Evolutionary conservation across 2,888 invertebrate species (phyloP).

Genomic region (Aspidiotus rigidus): DNA sequence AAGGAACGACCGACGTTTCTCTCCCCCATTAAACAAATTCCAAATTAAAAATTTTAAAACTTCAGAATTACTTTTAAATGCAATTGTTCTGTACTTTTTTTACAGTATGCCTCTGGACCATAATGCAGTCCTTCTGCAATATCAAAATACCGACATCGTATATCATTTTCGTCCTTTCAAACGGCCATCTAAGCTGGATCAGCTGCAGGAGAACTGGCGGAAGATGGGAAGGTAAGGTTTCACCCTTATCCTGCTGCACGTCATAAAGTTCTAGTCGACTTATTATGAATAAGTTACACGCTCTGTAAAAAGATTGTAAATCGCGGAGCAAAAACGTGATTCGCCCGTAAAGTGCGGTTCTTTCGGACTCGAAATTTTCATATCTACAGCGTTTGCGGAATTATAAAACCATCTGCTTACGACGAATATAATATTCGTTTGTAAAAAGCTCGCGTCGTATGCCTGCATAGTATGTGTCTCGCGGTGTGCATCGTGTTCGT

Average conservation of each 20-base stretch:
- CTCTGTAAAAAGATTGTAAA: constrained; percentile 20
- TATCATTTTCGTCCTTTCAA: constrained; percentile 37
- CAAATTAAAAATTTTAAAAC: too few relatives aligned
- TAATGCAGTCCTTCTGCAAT: constrained; percentile 20
- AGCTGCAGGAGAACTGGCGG: constrained; percentile 41
- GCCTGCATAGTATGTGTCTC: too few relatives aligned
- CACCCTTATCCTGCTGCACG: background rate
- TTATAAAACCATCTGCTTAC: constrained; percentile 7
- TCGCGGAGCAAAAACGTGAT: constrained; percentile 20
- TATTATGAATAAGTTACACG: background rate
- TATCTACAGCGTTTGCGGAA: constrained; percentile 10
- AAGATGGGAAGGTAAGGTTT: constrained; percentile 40
- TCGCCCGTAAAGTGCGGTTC: background rate
- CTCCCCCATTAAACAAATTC: too few relatives aligned
- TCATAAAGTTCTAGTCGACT: too few relatives aligned
- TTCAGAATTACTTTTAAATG: background rate
- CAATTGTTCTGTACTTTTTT: background rate
- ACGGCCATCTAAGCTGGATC: constrained; percentile 41
- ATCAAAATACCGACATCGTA: constrained; percentile 20
- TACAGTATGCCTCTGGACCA: constrained; percentile 17
- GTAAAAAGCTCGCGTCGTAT: too few relatives aligned
- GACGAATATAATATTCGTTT: too few relatives aligned
- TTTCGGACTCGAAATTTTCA: background rate
- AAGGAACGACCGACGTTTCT: too few relatives aligned
- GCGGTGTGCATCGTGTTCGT: too few relatives aligned